phyloP scores from a whole-genome alignment of 2,113 vertebrate species.

The Leptodactylus fuscus region DNA sequence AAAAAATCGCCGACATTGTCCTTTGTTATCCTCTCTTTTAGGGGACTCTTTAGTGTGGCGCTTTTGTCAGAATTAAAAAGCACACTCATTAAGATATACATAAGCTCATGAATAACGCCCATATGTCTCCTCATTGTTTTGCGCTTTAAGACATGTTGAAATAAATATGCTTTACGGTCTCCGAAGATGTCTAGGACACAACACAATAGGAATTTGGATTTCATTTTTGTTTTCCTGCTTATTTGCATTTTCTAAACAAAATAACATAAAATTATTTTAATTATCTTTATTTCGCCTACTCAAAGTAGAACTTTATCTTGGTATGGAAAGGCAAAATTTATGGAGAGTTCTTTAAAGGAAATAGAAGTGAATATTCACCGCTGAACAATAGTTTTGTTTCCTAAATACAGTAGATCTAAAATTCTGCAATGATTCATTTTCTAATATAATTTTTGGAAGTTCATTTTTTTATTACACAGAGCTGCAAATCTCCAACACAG shows the following conservation, averaged over 20 bases:
- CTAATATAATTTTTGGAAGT: background rate
- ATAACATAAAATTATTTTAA: background rate
- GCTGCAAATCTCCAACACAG: background rate
- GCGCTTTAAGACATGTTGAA: slow-evolving; percentile 54
- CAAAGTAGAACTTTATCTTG: background rate
- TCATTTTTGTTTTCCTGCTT: slow-evolving; percentile 6
- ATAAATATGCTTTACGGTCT: slow-evolving; percentile 58
- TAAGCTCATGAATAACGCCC: slow-evolving; percentile 59
- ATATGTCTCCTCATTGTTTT: slow-evolving; percentile 58
- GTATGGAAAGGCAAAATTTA: background rate
- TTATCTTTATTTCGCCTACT: background rate
- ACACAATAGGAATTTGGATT: slow-evolving; percentile 44
- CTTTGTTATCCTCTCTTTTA: slow-evolving; percentile 18
- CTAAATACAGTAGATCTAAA: background rate
- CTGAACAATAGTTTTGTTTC: too few relatives aligned
- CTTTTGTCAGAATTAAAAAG: slow-evolving; percentile 17
- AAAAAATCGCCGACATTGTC: background rate
- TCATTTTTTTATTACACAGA: background rate
- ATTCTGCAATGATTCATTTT: background rate
- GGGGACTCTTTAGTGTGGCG: background rate
- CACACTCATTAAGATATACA: slow-evolving; percentile 48
- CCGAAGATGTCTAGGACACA: slow-evolving; percentile 46
- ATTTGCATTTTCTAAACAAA: slow-evolving; percentile 5
- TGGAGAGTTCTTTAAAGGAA: background rate
- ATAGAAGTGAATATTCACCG: too few relatives aligned